These are phyloP conservation scores for Eupithecia vulgata DNA, from an alignment of 2,888 invertebrate species.

Conservation along the genomic window DNA sequence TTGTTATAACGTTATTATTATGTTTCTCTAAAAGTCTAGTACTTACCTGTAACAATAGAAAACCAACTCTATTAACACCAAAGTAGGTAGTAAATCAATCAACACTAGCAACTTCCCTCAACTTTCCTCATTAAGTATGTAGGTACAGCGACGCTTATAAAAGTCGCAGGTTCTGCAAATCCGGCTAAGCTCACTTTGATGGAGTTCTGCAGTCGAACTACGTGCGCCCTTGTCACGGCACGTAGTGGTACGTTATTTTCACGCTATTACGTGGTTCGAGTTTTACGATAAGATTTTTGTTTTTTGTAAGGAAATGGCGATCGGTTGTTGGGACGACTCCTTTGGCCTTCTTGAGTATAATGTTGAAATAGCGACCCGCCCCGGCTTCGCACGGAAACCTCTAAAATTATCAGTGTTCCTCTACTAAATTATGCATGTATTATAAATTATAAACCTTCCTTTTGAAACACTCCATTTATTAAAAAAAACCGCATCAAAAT, in stretches of 20 bases:
- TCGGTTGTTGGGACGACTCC: not conserved
- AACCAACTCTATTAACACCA: not conserved
- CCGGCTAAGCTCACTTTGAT: slow-evolving; percentile 56
- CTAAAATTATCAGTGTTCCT: too few species aligned
- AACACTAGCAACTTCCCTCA: slow-evolving; percentile 6
- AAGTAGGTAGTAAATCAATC: slow-evolving; percentile 11
- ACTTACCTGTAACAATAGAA: not conserved
- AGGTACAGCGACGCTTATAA: slow-evolving; percentile 25
- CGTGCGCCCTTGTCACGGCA: slow-evolving; percentile 34
- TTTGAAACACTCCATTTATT: too few species aligned
- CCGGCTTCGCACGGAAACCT: too few species aligned
- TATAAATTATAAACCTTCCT: too few species aligned
- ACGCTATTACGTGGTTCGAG: slow-evolving; percentile 11
- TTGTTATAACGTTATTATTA: not conserved
- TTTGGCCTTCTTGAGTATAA: too few species aligned
- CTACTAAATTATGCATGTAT: too few species aligned
- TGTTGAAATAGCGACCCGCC: too few species aligned
- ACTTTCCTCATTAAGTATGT: slow-evolving; percentile 30
- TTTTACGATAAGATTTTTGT: slow-evolving; percentile 7
- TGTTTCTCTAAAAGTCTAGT: not conserved
- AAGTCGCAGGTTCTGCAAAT: slow-evolving; percentile 45
- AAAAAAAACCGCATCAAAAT: too few species aligned
- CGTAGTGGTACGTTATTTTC: slow-evolving; percentile 27
- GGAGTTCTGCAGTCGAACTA: slow-evolving; percentile 47
- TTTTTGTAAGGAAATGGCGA: not conserved